Percentiles rank a stretch among this genome's conserved stretches.
Conservation (phyloP, 2,797 vertebrate genomes). For the Danio jaintianensis region DNA sequence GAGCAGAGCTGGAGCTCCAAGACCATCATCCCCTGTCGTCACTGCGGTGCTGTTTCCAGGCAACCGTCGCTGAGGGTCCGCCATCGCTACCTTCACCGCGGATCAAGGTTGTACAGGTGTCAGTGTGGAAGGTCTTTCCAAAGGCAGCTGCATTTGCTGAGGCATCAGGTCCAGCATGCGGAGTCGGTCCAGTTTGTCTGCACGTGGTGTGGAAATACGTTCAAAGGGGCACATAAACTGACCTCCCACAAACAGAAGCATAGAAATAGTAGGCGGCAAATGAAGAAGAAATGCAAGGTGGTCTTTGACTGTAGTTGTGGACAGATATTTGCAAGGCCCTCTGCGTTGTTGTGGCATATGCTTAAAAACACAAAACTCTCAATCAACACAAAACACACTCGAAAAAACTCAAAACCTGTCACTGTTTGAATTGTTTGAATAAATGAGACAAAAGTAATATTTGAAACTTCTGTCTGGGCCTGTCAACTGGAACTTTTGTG, state of each 20-base stretch:
- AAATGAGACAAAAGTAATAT: neutral
- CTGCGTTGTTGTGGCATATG: conserved; percentile 80
- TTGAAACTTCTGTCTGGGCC: neutral
- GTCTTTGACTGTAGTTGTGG: conserved; percentile 77
- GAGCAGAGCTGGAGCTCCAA: conserved; percentile 73
- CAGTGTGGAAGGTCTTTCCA: conserved; percentile 79
- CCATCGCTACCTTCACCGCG: conserved; percentile 80
- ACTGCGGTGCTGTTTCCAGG: conserved; percentile 77
- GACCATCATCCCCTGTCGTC: conserved; percentile 73
- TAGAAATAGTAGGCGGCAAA: conserved; percentile 26
- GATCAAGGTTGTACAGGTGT: conserved; percentile 72
- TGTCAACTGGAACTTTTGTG: neutral
- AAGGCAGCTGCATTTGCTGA: conserved; percentile 78
- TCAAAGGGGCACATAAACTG: conserved; percentile 77
- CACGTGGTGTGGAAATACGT: conserved; percentile 78
- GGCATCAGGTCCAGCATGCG: conserved; percentile 81
- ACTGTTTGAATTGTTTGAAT: neutral
- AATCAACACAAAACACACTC: conserved; percentile 65
- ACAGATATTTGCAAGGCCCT: conserved; percentile 73
- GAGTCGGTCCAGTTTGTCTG: conserved; percentile 80
- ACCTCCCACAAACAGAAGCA: conserved; percentile 68
- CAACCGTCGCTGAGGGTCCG: conserved; percentile 75
- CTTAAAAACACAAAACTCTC: conserved; percentile 65
- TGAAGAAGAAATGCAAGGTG: conserved; percentile 67
- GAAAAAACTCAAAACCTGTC: conserved; percentile 33